Percentiles rank a stretch among this genome's conserved stretches.
Evolutionary conservation across 2,888 invertebrate species (phyloP).

Genomic region (Chaetogeoica ovagalla): DNA sequence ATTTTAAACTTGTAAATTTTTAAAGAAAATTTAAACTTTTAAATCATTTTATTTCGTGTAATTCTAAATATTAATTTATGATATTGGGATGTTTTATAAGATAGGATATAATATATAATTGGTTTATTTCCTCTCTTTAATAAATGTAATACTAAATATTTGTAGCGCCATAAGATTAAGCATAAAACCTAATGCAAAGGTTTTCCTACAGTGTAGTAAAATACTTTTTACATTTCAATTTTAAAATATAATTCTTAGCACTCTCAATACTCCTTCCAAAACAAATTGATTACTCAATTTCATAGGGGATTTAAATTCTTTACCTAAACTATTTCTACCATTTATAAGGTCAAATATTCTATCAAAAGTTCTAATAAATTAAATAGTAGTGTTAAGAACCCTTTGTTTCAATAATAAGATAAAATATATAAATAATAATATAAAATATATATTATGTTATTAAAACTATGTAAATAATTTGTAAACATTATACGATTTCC

Average conservation of each 20-base stretch:
- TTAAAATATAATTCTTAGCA: slow-evolving; percentile 42
- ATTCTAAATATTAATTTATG: too few relatives aligned
- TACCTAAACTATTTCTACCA: slow-evolving; percentile 54
- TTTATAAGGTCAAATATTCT: slow-evolving; percentile 40
- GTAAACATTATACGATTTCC: too few relatives aligned
- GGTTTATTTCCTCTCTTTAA: not conserved
- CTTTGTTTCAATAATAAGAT: too few relatives aligned
- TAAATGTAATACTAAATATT: slow-evolving; percentile 51
- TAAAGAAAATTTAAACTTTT: too few relatives aligned
- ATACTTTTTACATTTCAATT: slow-evolving; percentile 48
- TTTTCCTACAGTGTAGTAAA: slow-evolving; percentile 53
- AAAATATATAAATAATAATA: too few relatives aligned
- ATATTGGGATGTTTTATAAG: slow-evolving; percentile 50
- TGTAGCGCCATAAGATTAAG: slow-evolving; percentile 52
- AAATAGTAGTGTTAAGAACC: too few relatives aligned
- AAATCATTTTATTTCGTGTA: too few relatives aligned
- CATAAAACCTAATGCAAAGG: slow-evolving; percentile 55
- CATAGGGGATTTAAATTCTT: slow-evolving; percentile 56
- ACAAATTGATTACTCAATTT: slow-evolving; percentile 53
- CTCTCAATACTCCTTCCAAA: slow-evolving; percentile 48
- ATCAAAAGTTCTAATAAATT: slow-evolving; percentile 39
- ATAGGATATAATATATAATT: slow-evolving; percentile 24
- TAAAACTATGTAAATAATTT: too few relatives aligned
- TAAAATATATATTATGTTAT: too few relatives aligned
- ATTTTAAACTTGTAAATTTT: too few relatives aligned